Evolutionary conservation across 2,797 vertebrate genomes (phyloP).

Genomic region (Capromys pilorides): DNA sequence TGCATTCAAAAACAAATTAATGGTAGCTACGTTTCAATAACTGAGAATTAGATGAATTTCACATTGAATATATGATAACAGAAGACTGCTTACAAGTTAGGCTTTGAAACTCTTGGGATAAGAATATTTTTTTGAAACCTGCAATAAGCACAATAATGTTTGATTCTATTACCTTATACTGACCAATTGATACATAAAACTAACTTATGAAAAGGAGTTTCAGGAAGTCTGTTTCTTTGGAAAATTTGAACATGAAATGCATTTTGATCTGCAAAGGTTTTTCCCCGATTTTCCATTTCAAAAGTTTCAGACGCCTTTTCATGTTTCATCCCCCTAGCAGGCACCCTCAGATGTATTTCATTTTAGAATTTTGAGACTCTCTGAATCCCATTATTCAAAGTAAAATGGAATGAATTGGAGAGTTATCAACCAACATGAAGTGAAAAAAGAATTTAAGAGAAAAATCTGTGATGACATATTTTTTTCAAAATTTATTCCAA

Average conservation of each 20-base stretch:
- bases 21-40: not conserved
- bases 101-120: slow-evolving; percentile 3
- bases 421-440: slow-evolving; percentile 70
- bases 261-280: slow-evolving; percentile 75
- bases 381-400: slow-evolving; percentile 80
- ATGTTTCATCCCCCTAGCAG: slow-evolving; percentile 61
- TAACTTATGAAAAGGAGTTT: slow-evolving; percentile 70
- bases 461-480: slow-evolving; percentile 61
- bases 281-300: slow-evolving; percentile 76
- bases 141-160: not conserved
- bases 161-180: not conserved
- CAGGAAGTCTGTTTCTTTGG: slow-evolving; percentile 67
- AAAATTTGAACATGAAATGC: slow-evolving; percentile 74
- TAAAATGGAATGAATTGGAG: slow-evolving; percentile 76
- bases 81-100: not conserved
- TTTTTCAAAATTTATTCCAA: slow-evolving; percentile 26
- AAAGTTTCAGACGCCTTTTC: slow-evolving; percentile 73
- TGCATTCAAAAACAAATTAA: not conserved
- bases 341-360: slow-evolving; percentile 73
- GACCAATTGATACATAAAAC: slow-evolving; percentile 42
- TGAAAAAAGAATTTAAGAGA: slow-evolving; percentile 66
- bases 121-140: not conserved
- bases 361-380: slow-evolving; percentile 68
- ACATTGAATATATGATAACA: not conserved
- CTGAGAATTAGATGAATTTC: not conserved